Percentiles rank a stretch among this genome's conserved stretches.
phyloP scores from a whole-genome alignment of 2,113 vertebrate genomes.

The Chelonoidis abingdonii region DNA sequence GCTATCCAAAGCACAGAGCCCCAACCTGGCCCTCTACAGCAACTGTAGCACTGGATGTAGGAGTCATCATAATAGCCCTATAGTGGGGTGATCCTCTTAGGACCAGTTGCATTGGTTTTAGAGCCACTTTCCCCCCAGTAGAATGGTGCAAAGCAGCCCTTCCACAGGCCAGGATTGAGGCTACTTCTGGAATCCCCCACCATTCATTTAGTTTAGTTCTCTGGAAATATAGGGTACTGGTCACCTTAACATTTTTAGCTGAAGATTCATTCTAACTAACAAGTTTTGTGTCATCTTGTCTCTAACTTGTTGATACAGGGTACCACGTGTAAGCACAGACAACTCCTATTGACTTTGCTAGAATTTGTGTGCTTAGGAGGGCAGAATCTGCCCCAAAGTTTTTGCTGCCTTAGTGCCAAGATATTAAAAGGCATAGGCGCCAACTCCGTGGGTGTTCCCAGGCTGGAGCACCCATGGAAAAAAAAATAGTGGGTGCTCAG shows the following conservation, averaged over 20 bases:
- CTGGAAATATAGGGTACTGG: background rate
- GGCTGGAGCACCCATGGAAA: no score
- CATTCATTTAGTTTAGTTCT: background rate
- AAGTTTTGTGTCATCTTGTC: background rate
- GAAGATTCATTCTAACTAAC: background rate
- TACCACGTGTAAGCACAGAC: background rate
- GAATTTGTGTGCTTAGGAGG: background rate
- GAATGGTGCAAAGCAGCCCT: background rate
- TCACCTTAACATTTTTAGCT: background rate
- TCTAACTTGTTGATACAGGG: background rate
- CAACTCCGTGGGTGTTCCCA: no score
- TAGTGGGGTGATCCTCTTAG: background rate
- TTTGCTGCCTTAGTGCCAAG: background rate
- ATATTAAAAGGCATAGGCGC: background rate
- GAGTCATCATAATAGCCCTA: background rate
- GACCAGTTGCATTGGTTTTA: background rate
- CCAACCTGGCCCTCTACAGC: background rate
- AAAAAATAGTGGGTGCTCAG: no score
- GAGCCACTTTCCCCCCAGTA: background rate
- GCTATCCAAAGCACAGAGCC: background rate
- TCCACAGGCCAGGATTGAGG: background rate
- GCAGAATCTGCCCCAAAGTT: background rate
- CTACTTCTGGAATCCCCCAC: background rate
- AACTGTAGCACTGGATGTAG: background rate
- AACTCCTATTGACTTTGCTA: background rate